These are phyloP conservation scores for Bruchidius siliquastri DNA, from an alignment of 2,888 invertebrate genomes.

Conservation along the genomic window DNA sequence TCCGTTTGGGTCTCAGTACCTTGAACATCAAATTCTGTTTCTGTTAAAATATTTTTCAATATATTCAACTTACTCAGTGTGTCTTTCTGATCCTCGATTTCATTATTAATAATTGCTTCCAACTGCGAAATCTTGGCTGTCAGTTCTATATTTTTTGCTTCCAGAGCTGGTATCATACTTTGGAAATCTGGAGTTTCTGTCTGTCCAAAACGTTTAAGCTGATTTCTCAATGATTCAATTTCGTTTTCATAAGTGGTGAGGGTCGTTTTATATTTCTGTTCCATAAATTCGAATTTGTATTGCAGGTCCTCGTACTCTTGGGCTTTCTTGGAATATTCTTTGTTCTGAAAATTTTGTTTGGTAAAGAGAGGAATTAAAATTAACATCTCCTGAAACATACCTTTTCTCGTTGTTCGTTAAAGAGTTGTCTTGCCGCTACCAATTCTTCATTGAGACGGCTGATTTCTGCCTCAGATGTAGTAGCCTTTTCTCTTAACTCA, in stretches of 20 bases:
- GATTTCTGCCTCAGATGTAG: no score
- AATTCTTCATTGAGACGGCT: no score
- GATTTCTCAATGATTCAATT: background rate
- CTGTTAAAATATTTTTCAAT: slow-evolving; percentile 12
- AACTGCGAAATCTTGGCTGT: background rate
- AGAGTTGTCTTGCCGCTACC: no score
- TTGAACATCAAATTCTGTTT: slow-evolving; percentile 8
- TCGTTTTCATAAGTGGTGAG: background rate
- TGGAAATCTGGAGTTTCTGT: background rate
- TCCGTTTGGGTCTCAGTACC: background rate
- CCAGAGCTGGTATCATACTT: background rate
- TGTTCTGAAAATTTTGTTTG: background rate
- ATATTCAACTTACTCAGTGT: slow-evolving; percentile 10
- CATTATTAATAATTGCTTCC: background rate
- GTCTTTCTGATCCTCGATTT: background rate
- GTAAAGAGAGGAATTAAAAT: background rate
- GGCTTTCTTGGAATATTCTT: background rate
- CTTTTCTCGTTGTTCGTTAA: background rate
- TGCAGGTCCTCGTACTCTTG: background rate
- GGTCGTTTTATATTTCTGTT: background rate
- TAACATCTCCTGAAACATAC: background rate
- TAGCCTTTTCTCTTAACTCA: no score
- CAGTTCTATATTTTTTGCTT: background rate
- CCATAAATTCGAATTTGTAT: background rate
- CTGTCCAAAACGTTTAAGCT: background rate